These are phyloP conservation scores for Apis florea DNA, from an alignment of 1,140 invertebrate species.

Conservation along the genomic window DNA sequence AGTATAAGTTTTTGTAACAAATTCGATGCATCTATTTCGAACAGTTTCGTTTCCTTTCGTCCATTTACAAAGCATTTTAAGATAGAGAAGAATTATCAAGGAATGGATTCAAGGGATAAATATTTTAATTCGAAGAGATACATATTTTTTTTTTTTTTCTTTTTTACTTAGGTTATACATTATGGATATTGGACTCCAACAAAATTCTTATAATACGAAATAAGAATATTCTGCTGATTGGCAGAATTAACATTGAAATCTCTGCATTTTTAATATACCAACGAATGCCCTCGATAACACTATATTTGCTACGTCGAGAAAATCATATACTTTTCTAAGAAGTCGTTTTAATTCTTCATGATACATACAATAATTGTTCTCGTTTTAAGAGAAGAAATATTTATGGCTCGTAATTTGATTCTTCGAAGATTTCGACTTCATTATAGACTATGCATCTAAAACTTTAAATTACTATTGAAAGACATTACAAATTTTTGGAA, in stretches of 20 bases:
- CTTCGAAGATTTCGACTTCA: not conserved
- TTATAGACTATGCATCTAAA: not conserved
- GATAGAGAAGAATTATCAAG: not conserved
- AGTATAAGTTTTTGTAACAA: not conserved
- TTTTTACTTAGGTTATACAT: not conserved
- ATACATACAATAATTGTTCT: not conserved
- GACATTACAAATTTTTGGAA: not conserved
- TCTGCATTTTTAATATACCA: not conserved
- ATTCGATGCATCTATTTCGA: not conserved
- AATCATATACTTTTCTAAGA: not conserved
- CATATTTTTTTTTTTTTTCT: not conserved
- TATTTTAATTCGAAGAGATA: not conserved
- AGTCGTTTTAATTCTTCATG: not conserved
- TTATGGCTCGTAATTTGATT: not conserved
- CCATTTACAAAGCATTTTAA: not conserved
- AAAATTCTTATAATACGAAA: conserved; percentile 1
- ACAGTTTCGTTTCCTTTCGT: not conserved
- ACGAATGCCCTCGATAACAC: conserved; percentile 18
- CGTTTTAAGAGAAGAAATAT: not conserved
- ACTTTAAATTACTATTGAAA: not conserved
- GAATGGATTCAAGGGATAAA: too few species aligned
- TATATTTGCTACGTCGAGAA: conserved; percentile 34
- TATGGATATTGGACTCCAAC: not conserved
- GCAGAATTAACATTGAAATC: not conserved
- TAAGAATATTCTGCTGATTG: not conserved